Evolutionary conservation across 2,797 vertebrate species (phyloP), one percentile per base, ranked within the genome.

Genomic region (Hephaestus fuliginosus): DNA sequence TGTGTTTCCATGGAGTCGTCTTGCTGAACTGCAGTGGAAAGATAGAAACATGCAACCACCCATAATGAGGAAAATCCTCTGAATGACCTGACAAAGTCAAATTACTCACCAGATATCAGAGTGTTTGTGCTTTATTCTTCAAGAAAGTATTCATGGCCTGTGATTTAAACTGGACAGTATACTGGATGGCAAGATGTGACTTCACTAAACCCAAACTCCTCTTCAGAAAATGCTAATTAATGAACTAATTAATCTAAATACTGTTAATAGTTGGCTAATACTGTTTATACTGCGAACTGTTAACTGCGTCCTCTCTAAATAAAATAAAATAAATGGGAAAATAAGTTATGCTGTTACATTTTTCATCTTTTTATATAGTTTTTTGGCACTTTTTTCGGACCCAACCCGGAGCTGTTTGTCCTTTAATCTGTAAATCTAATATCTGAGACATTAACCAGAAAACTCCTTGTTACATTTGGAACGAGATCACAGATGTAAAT

Each of bases 371-470:
- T 53, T 41, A 39, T 12, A 22, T 22, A n/a, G 15, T 4, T 25
- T 25, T 51, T n/a, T 43, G 18, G 3, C 6, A 30, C 7, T 15
- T 17, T 30, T 14, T 30, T 46, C 25, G 13, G 43, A 49, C 48
- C 7, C 8, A 46, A 14, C 1, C 22, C 14, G 22, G 1, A 17
- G 1, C 57, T 20, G 39, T 41, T 64, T 60, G 4, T 20, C 15
- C 49, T 68, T 58, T 12, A n/a, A 60, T 20, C 30, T 64, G 18
- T 41, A 53, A 33, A 69, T 74, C 43, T 53, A 20, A 5, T 17
- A 4, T 53, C 57, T 3, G 44, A 74, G 67, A 67, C 17, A 53
- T 55, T 52, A 22, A 72, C 25, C 33, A 36, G 2, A 55, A 22
- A 60, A 41, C n/a, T n/a, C 14, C 1, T 39, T 25, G 0, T 57